These are phyloP conservation scores for Heliconius hermathena DNA, from an alignment of 1,140 invertebrate genomes.

Conservation along the genomic window DNA sequence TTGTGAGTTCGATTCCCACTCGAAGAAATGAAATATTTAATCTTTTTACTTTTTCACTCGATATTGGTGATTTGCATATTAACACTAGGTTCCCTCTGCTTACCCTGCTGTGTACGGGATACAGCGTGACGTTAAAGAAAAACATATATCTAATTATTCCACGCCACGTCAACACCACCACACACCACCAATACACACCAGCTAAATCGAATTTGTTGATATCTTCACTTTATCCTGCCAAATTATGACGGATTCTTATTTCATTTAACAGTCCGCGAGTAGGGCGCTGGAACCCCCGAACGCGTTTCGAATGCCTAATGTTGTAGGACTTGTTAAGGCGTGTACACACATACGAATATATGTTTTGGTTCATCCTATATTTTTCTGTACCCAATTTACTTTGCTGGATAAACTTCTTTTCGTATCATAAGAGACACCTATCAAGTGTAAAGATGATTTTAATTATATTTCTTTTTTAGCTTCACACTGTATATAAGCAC, in stretches of 20 bases:
- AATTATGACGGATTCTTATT: slow-evolving; percentile 68
- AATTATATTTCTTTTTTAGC: too few species aligned
- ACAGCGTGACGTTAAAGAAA: too few species aligned
- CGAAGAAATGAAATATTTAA: too few species aligned
- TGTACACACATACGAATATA: neutral
- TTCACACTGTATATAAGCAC: too few species aligned
- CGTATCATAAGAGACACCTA: too few species aligned
- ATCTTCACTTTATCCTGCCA: slow-evolving; percentile 46
- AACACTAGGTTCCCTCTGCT: too few species aligned
- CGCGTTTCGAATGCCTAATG: slow-evolving; percentile 60
- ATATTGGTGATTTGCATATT: too few species aligned
- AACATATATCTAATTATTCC: slow-evolving; percentile 1
- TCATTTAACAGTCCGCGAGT: slow-evolving; percentile 65
- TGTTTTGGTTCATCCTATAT: neutral
- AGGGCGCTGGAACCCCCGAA: slow-evolving; percentile 48
- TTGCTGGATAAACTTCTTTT: neutral
- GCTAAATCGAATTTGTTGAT: slow-evolving; percentile 46
- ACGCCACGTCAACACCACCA: slow-evolving; percentile 17
- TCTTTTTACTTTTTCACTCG: too few species aligned
- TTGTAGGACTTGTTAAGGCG: slow-evolving; percentile 28
- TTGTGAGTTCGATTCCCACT: too few species aligned
- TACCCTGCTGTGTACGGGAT: too few species aligned
- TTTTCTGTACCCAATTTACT: too few species aligned
- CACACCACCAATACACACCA: neutral
- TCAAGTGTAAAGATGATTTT: neutral